Conservation (phyloP, 2,888 invertebrate species). For the Micropterix aruncella region DNA sequence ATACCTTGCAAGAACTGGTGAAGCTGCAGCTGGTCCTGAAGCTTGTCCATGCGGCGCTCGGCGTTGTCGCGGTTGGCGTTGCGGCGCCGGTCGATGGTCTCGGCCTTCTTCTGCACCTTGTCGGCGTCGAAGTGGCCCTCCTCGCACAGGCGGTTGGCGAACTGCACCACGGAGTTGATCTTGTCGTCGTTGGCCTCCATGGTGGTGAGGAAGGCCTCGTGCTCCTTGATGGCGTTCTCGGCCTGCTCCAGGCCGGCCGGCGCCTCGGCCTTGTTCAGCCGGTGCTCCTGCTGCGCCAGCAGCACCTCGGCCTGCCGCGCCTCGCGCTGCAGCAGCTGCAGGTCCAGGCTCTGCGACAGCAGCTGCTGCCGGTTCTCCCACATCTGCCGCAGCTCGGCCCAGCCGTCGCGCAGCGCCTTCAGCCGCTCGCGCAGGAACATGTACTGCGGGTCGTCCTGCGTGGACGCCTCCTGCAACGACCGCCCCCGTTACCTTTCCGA, state of each 20-base stretch:
- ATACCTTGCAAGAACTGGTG: conserved; percentile 92
- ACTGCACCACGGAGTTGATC: conserved; percentile 91
- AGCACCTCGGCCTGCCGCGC: conserved; percentile 96
- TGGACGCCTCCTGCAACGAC: conserved; percentile 50
- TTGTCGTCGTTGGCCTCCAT: conserved; percentile 99
- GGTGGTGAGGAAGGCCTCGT: conserved; percentile 97
- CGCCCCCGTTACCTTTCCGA: too few relatives aligned
- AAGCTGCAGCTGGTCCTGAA: conserved; percentile 86
- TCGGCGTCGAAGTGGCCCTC: conserved; percentile 94
- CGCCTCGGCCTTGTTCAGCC: conserved; percentile 91
- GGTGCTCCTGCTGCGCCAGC: conserved; percentile 95
- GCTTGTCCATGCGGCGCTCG: conserved; percentile 77
- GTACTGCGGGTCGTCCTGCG: conserved; percentile 96
- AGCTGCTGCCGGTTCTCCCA: conserved; percentile 97
- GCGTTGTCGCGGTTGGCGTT: conserved; percentile 86
- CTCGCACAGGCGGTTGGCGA: conserved; percentile 80
- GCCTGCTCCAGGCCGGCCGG: conserved; percentile 94
- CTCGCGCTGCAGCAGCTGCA: conserved; percentile 92
- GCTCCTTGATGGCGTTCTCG: conserved; percentile 91
- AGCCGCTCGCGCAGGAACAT: conserved; percentile 98
- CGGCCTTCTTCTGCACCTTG: conserved; percentile 92
- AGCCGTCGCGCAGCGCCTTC: conserved; percentile 96
- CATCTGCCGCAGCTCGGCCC: conserved; percentile 99
- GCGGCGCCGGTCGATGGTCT: conserved; percentile 82
- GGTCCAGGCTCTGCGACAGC: conserved; percentile 86